These are phyloP conservation scores for Lepisosteus oculatus DNA, from an alignment of 2,113 vertebrate species.

Conservation along the genomic window DNA sequence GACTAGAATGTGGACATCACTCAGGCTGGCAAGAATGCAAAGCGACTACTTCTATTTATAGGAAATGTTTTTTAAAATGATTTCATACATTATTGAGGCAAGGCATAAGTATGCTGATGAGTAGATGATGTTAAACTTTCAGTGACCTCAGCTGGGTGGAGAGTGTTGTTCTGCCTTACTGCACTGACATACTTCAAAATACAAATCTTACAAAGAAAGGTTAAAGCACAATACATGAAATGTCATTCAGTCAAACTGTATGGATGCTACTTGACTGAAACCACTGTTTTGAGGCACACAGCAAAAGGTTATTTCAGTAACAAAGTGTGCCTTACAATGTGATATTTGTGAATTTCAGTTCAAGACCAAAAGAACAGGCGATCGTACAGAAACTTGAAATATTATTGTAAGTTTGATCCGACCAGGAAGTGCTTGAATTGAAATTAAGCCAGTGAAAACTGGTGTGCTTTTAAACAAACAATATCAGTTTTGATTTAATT, in stretches of 20 bases:
- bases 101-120: constrained; percentile 75
- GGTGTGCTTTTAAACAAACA: constrained; percentile 2
- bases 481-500: not conserved
- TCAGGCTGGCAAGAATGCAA: constrained; percentile 55
- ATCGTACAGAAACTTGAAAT: not conserved
- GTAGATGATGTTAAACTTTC: constrained; percentile 77
- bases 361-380: not conserved
- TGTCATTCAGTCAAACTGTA: not conserved
- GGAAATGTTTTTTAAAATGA: constrained; percentile 51
- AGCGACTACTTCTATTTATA: constrained; percentile 65
- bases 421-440: not conserved
- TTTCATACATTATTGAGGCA: constrained; percentile 72
- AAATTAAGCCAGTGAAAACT: not conserved
- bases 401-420: not conserved
- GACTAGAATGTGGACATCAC: constrained; percentile 41
- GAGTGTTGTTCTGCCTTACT: constrained; percentile 54
- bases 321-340: not conserved
- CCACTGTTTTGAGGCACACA: not conserved
- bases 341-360: not conserved
- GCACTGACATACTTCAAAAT: constrained; percentile 54
- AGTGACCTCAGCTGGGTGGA: constrained; percentile 61
- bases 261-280: not conserved
- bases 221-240: constrained; percentile 16
- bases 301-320: not conserved
- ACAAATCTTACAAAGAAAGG: constrained; percentile 44